These are phyloP conservation scores for Eulemur albifrons DNA, from an alignment of 2,797 vertebrate genomes.

Conservation along the genomic window DNA sequence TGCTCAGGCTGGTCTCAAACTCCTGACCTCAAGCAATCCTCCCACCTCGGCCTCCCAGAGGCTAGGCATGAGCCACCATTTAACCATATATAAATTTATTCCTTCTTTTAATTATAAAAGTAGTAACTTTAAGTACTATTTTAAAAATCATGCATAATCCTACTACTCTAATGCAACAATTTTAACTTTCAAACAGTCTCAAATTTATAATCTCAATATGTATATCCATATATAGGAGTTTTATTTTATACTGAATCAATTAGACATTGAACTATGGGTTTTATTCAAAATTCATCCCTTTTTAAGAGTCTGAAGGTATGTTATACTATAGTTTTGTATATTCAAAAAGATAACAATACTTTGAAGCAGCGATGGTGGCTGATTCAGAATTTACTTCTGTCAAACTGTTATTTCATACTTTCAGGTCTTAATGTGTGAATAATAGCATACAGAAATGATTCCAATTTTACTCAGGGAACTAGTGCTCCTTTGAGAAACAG, in stretches of 20 bases:
- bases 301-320: not conserved
- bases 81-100: conserved; percentile 38
- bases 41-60: too few relatives aligned
- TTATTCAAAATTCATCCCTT: conserved; percentile 45
- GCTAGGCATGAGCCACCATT: too few relatives aligned
- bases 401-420: conserved; percentile 15
- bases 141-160: not conserved
- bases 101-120: conserved; percentile 31
- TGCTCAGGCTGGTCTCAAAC: too few relatives aligned
- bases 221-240: not conserved
- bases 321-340: conserved; percentile 8
- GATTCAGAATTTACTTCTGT: conserved; percentile 39
- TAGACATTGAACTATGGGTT: not conserved
- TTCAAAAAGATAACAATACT: conserved; percentile 8
- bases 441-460: conserved; percentile 38
- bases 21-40: too few relatives aligned
- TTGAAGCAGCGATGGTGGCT: not conserved
- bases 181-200: conserved; percentile 29
- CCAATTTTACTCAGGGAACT: conserved; percentile 7
- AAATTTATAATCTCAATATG: conserved; percentile 30
- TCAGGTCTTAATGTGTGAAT: conserved; percentile 1
- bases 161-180: not conserved
- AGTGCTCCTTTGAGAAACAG: conserved; percentile 7
- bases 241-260: not conserved
- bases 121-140: conserved; percentile 47